Percentiles rank a stretch among this genome's conserved stretches.
Evolutionary conservation across 2,888 invertebrate genomes (phyloP).

Genomic region (Ectemnius continuus): DNA sequence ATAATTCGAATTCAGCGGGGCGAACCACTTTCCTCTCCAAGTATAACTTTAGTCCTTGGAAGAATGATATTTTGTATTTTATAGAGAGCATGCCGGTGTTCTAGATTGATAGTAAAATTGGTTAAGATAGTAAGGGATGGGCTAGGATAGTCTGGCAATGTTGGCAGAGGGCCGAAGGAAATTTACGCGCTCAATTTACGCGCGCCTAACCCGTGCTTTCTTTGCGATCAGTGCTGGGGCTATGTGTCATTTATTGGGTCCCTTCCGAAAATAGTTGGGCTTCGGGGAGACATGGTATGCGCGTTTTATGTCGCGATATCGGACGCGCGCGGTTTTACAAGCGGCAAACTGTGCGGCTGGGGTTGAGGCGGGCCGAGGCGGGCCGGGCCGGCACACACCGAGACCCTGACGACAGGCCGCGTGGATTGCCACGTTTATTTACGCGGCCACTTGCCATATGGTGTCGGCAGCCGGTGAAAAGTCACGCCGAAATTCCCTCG

Average conservation of each 20-base stretch:
- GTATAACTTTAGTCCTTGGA: too few species aligned
- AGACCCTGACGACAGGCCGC: not conserved
- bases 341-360: not conserved
- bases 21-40: too few species aligned
- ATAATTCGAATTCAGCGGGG: too few species aligned
- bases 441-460: conserved; percentile 5
- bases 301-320: not conserved
- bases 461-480: not conserved
- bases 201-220: too few species aligned
- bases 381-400: not conserved
- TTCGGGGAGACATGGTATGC: not conserved
- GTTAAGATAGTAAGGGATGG: too few species aligned
- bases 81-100: too few species aligned
- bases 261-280: conserved; percentile 7
- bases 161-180: not conserved
- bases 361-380: not conserved
- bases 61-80: too few species aligned
- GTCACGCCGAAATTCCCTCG: too few species aligned
- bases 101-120: too few species aligned
- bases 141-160: too few species aligned
- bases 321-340: not conserved
- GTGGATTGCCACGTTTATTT: conserved; percentile 30
- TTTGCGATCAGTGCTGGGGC: too few species aligned
- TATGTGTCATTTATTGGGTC: not conserved
- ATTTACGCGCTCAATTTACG: not conserved